Percentiles rank a stretch among this genome's conserved stretches.
Conservation (phyloP, 1,140 invertebrate species). For the Heliconius himera region DNA sequence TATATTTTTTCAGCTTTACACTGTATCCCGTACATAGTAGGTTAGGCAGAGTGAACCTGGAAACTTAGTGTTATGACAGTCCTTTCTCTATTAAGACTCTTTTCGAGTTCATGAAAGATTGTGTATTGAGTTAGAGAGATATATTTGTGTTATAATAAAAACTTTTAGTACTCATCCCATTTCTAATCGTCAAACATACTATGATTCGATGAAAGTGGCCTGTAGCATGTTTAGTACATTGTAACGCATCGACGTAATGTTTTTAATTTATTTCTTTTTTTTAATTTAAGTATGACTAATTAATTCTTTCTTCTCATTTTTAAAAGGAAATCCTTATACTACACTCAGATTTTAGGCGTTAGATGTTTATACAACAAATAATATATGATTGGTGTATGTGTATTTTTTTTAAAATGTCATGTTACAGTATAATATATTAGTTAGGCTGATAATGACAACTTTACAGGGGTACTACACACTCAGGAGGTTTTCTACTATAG, state of each 20-base stretch:
- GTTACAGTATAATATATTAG: no score
- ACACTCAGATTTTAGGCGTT: neutral
- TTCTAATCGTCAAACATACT: neutral
- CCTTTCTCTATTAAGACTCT: no score
- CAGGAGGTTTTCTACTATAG: no score
- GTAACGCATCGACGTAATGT: neutral
- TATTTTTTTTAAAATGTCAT: no score
- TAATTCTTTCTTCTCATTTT: neutral
- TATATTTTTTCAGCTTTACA: neutral
- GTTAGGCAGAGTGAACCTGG: neutral
- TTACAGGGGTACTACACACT: no score
- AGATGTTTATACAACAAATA: neutral
- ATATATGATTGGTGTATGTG: no score
- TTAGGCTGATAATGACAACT: no score
- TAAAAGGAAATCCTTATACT: neutral
- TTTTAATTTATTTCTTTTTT: neutral
- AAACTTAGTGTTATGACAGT: neutral
- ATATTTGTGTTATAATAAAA: neutral
- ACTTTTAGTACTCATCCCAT: neutral
- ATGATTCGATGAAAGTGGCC: slow-evolving; percentile 1
- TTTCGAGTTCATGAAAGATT: no score
- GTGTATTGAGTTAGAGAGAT: neutral
- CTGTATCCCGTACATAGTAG: neutral
- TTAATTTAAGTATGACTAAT: neutral
- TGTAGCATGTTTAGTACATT: neutral